Conservation (phyloP, 2,888 invertebrate genomes). For the Lasioglossum morio region DNA sequence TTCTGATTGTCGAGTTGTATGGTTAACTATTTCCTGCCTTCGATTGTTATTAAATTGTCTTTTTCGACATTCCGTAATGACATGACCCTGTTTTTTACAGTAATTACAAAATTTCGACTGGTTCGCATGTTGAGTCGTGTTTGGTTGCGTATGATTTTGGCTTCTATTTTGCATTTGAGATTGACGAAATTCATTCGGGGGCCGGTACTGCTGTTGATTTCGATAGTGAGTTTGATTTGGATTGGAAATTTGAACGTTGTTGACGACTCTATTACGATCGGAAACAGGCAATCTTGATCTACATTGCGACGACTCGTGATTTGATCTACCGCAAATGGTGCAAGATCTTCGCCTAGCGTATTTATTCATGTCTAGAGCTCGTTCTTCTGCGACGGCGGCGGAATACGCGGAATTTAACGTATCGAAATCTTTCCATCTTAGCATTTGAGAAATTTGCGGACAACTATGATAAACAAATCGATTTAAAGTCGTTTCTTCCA, state of each 20-base stretch:
- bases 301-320: conserved; percentile 9
- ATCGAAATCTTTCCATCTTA: conserved; percentile 16
- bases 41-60: conserved; percentile 19
- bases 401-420: conserved; percentile 25
- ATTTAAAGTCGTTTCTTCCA: conserved; percentile 2
- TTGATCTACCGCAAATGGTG: not conserved
- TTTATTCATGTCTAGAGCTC: conserved; percentile 3
- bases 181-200: not conserved
- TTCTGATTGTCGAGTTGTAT: not conserved
- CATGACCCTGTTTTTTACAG: conserved; percentile 29
- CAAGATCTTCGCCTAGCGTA: not conserved
- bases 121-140: not conserved
- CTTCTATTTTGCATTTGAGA: not conserved
- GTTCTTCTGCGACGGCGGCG: conserved; percentile 13
- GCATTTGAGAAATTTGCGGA: conserved; percentile 9
- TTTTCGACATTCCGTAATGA: conserved; percentile 16
- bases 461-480: not conserved
- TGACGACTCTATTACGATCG: not conserved
- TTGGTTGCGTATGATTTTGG: not conserved
- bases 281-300: not conserved
- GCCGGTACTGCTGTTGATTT: not conserved
- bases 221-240: not conserved
- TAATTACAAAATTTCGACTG: conserved; percentile 21
- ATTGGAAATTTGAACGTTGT: not conserved
- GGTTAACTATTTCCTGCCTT: not conserved